Percentiles rank a stretch among this genome's conserved stretches.
Evolutionary conservation across 2,797 vertebrate genomes (phyloP).

Genomic region (Poeciliopsis presidionis): DNA sequence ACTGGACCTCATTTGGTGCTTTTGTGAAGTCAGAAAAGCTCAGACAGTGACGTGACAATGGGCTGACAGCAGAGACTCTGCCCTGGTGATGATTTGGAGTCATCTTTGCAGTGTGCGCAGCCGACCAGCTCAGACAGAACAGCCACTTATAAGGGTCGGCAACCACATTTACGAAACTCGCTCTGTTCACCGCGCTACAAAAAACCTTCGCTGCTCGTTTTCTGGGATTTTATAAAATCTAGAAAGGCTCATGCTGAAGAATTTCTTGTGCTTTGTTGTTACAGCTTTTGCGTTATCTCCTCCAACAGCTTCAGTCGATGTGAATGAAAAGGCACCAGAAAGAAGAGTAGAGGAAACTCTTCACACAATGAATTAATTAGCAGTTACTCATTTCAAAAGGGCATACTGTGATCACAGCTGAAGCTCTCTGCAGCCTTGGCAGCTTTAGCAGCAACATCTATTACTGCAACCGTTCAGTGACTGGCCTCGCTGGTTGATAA

Average conservation of each 20-base stretch:
- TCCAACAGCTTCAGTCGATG: conserved; percentile 4
- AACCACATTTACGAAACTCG: conserved; percentile 14
- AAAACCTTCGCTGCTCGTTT: conserved; percentile 6
- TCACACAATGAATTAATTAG: conserved; percentile 5
- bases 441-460: background rate
- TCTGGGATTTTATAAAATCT: background rate
- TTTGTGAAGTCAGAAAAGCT: conserved; percentile 41
- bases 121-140: conserved; percentile 20
- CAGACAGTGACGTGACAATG: conserved; percentile 31
- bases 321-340: background rate
- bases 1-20: conserved; percentile 57
- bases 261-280: conserved; percentile 5
- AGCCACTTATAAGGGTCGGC: conserved; percentile 10
- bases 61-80: conserved; percentile 23
- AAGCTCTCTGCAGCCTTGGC: conserved; percentile 12
- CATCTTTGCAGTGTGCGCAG: background rate
- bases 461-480: background rate
- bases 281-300: conserved; percentile 10
- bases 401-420: conserved; percentile 10
- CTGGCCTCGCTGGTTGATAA: background rate
- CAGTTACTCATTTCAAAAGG: conserved; percentile 21
- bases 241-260: background rate
- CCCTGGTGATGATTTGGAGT: conserved; percentile 6
- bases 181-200: conserved; percentile 5
- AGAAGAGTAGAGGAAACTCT: background rate